Base-by-base conservation (phyloP, 37 sponge, comb jelly and placozoan species). In the Corticium candelabrum region DNA sequence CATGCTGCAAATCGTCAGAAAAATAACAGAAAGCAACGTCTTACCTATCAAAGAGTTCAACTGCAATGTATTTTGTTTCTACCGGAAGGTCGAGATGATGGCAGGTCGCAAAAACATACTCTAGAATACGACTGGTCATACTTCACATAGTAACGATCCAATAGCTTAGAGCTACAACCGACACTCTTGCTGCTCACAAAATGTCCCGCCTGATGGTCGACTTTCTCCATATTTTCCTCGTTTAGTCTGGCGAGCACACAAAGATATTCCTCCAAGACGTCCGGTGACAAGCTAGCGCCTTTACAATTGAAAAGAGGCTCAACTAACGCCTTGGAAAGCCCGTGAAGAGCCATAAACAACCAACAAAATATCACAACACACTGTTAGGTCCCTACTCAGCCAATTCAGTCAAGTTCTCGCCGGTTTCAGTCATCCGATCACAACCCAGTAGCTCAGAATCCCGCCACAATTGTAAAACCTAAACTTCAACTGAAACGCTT, bases 1-100 rank as follows among this genome's bases (percentile, higher is more conserved):
- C n/a, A n/a, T n/a, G n/a, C n/a, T n/a, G n/a, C n/a, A n/a, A n/a
- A n/a, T n/a, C n/a, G n/a, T n/a, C n/a, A n/a, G n/a, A n/a, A n/a
- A n/a, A n/a, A n/a, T n/a, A n/a, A n/a, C n/a, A n/a, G n/a, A n/a
- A n/a, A n/a, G n/a, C n/a, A n/a, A n/a, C n/a, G n/a, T n/a, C n/a
- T n/a, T n/a, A n/a, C n/a, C 79, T 81, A 34, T 82, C 69, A 62
- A 89, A 93, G 50, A 93, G 70, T 56, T 93, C 94, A 3, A 80
- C 76, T 27, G 94, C 90, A 39, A 40, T 72, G 80, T 85, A 89
- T 69, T 83, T 76, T 21, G 83, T 87, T 31, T 89, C 90, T 34
- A 76, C 38, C n/a, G 76, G 34, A 7, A 93, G 82, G 32, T 74
- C 81, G 72, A 87, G 84, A 2, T 82, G 76, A 21, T 76, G 50